Base-by-base conservation (phyloP, 1,140 invertebrate species). In the Heliconius nattereri region DNA sequence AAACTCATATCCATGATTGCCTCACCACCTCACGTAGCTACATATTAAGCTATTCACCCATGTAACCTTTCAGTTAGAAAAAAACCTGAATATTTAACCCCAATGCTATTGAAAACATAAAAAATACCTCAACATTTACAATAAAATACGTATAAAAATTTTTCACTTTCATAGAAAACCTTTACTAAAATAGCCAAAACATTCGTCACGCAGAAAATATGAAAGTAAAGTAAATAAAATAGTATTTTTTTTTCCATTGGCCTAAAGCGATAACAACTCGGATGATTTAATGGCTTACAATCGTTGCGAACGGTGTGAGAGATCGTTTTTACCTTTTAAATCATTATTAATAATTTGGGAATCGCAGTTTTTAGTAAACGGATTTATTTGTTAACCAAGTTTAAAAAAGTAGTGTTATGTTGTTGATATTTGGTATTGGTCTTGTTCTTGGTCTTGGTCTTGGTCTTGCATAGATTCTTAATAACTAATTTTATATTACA, bases 261-360 rank as follows among this genome's bases (percentile, higher is more conserved):
- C 45, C 52, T 76, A 80, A 80, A 70, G 79, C 74, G 79, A 80
- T 80, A 80, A 80, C 75, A 76, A 45, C 75, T 29, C 75, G 71
- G 49, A 80, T 80, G 79, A 80, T 80, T 80, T 80, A 80, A 72
- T 76, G 72, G 74, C 75, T 76, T 29, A 29, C 60, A 66, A 66
- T 66, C 60, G 13, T 66, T 23, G 60, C 13, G n/a, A 29, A 66
- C 13, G 60, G 23, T 66, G 60, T 66, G 60, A 66, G 60, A 3
- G 26, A 66, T 66, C 26, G 26, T 75, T 75, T 75, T 57, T 75
- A 52, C 40, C n/a, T 66, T 66, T 66, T 66, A 26, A 26, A 66
- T 7, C 2, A 23, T 23, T 66, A 66, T 66, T 66, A 66, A 23
- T 66, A 66, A 66, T 66, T 66, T 29, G 26, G 26, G 29, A 26